Percentiles rank a stretch among this genome's conserved stretches.
Evolutionary conservation across 2,113 vertebrate species (phyloP).

Genomic region (Haplochromis vanheusdeni): DNA sequence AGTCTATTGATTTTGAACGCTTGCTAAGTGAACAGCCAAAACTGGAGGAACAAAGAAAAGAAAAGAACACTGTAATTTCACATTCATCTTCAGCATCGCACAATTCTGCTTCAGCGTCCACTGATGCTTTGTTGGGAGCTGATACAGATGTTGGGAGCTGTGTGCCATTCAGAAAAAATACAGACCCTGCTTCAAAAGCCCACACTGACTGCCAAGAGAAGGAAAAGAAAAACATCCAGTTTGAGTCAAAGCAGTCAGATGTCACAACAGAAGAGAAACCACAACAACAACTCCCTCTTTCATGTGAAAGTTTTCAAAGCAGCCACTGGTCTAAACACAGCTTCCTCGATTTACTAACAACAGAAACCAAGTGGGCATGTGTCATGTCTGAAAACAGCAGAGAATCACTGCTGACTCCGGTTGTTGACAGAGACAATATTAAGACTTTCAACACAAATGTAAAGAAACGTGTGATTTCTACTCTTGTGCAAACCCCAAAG

Average conservation of each 20-base stretch:
- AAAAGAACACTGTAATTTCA: not conserved
- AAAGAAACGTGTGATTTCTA: not conserved
- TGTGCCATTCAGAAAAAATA: not conserved
- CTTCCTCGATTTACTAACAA: not conserved
- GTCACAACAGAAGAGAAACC: slow-evolving; percentile 18
- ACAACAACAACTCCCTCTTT: not conserved
- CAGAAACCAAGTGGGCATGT: not conserved
- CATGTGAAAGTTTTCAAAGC: slow-evolving; percentile 19
- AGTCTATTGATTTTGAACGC: slow-evolving; percentile 73
- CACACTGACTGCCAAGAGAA: not conserved
- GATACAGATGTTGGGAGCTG: not conserved
- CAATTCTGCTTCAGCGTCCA: not conserved
- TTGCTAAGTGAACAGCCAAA: slow-evolving; percentile 52
- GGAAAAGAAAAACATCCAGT: not conserved
- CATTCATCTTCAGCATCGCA: not conserved
- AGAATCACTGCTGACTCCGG: not conserved
- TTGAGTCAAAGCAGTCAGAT: not conserved
- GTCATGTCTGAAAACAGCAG: not conserved
- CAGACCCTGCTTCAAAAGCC: not conserved
- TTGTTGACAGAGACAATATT: not conserved
- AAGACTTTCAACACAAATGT: not conserved
- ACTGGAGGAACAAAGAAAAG: not conserved
- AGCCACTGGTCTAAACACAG: not conserved
- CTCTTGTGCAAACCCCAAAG: not conserved
- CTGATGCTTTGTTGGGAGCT: not conserved